Conservation (phyloP, 2,797 vertebrate genomes). For the Xiphophorus birchmanni region DNA sequence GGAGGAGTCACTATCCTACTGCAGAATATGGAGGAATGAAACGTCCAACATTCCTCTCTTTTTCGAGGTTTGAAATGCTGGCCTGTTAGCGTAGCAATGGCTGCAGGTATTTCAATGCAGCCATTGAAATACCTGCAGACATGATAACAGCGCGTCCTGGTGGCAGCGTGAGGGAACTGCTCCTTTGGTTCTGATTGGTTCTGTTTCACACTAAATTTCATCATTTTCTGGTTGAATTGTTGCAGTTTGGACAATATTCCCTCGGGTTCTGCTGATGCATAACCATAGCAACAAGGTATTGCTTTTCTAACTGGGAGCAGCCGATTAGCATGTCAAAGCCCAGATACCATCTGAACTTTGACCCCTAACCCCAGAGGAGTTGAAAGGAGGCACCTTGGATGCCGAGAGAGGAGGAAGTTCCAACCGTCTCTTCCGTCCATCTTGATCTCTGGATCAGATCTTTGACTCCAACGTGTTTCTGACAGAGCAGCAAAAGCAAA, state of each 20-base stretch:
- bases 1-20: background rate
- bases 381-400: too few relatives aligned
- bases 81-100: too few relatives aligned
- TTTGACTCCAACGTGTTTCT: background rate
- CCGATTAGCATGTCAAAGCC: too few relatives aligned
- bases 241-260: background rate
- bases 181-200: background rate
- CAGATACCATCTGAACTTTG: background rate
- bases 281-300: background rate
- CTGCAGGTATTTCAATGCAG: too few relatives aligned
- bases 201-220: background rate
- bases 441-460: background rate
- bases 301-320: background rate
- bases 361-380: background rate
- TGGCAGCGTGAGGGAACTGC: background rate
- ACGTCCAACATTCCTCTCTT: background rate
- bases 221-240: background rate
- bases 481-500: background rate
- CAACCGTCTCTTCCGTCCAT: background rate
- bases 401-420: background rate
- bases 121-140: background rate
- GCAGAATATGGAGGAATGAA: background rate
- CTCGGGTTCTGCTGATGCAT: background rate
- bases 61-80: too few relatives aligned
- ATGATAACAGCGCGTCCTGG: background rate